These are phyloP conservation scores for Rhinogobio ventralis DNA, from an alignment of 2,797 vertebrate species.

Conservation along the genomic window DNA sequence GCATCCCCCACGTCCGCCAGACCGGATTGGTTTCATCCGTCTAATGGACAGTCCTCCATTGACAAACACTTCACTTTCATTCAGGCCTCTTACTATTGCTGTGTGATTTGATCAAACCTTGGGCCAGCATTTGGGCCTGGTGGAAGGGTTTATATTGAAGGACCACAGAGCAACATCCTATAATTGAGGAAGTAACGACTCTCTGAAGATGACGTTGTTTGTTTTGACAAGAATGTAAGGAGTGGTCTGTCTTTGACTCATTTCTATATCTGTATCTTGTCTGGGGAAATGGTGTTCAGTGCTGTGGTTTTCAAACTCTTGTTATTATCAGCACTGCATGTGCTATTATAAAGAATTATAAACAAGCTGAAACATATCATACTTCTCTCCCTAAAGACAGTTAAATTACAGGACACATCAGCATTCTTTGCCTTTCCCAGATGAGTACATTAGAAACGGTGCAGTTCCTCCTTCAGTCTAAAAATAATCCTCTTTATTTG, in stretches of 20 bases:
- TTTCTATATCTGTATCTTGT: background rate
- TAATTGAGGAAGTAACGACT: background rate
- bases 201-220: background rate
- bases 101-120: background rate
- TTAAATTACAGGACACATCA: background rate
- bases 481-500: conserved; percentile 70
- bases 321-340: background rate
- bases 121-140: too few relatives aligned
- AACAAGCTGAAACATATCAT: background rate
- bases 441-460: conserved; percentile 29
- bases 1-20: background rate
- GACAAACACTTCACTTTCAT: background rate
- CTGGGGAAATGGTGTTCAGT: background rate
- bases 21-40: background rate
- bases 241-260: background rate
- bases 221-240: background rate
- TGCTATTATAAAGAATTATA: background rate
- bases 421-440: conserved; percentile 56
- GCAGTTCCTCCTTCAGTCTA: conserved; percentile 51
- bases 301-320: background rate
- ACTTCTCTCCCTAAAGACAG: background rate
- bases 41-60: conserved; percentile 5
- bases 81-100: background rate
- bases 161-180: background rate
- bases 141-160: too few relatives aligned